phyloP scores from a whole-genome alignment of 2,888 invertebrate species.

The Lochmaea crataegi region DNA sequence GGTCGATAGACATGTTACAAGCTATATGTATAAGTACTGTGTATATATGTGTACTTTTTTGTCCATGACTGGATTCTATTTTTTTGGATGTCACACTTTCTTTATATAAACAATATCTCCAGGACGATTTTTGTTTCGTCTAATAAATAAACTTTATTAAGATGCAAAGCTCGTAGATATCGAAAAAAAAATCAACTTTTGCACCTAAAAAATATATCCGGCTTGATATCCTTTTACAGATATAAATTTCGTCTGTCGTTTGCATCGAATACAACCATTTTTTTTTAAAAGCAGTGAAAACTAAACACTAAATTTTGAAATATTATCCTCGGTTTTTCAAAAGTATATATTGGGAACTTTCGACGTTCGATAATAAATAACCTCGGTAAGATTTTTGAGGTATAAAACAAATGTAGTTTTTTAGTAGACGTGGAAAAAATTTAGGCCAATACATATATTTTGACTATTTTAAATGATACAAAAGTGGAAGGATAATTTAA shows the following conservation, averaged over 20 bases:
- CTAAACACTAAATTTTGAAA: conserved; percentile 28
- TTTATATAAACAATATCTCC: no score
- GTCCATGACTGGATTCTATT: no score
- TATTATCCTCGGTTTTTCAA: conserved; percentile 13
- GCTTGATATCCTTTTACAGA: not conserved
- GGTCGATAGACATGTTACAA: no score
- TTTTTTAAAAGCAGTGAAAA: not conserved
- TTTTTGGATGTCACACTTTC: no score
- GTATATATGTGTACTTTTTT: no score
- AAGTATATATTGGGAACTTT: conserved; percentile 21
- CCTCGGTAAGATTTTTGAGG: conserved; percentile 1
- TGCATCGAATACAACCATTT: conserved; percentile 15
- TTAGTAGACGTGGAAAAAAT: not conserved
- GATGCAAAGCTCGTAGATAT: not conserved
- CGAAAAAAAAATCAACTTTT: not conserved
- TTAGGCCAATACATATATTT: not conserved
- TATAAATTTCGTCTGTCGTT: conserved; percentile 17
- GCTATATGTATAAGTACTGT: no score
- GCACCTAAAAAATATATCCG: not conserved
- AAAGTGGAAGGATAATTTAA: no score
- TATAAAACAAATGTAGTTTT: conserved; percentile 11
- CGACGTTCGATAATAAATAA: conserved; percentile 30
- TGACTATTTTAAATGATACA: no score
- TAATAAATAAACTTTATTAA: no score
- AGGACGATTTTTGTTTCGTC: no score